Evolutionary conservation across 2,797 vertebrate species (phyloP).

Genomic region (Simalia tracyae): DNA sequence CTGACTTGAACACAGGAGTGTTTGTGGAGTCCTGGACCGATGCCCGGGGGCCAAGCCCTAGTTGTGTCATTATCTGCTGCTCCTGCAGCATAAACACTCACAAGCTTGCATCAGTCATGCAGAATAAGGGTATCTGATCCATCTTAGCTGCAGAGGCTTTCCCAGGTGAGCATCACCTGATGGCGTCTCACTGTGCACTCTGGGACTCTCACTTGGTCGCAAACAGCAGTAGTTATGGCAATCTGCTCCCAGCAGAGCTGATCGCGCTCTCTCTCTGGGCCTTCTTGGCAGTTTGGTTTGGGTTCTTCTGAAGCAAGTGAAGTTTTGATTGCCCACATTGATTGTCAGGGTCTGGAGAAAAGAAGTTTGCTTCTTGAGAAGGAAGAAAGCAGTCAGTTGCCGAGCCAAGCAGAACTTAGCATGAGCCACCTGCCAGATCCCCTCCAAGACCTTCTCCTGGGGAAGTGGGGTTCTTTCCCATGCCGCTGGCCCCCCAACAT

Average conservation of each 20-base stretch:
- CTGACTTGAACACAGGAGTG: not conserved
- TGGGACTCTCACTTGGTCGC: slow-evolving; percentile 15
- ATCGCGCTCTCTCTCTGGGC: not conserved
- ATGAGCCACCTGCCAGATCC: slow-evolving; percentile 37
- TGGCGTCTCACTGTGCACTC: not conserved
- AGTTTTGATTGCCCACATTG: not conserved
- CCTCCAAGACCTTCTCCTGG: not conserved
- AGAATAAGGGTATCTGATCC: not conserved
- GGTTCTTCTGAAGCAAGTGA: not conserved
- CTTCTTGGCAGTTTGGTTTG: not conserved
- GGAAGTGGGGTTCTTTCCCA: slow-evolving; percentile 62
- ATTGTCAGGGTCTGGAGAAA: not conserved
- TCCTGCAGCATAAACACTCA: not conserved
- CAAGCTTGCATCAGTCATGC: not conserved
- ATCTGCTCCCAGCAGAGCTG: slow-evolving; percentile 20
- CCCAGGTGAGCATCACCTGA: slow-evolving; percentile 3
- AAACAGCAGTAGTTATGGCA: slow-evolving; percentile 63
- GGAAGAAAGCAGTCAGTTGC: too few relatives aligned
- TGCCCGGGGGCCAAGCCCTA: not conserved
- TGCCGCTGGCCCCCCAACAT: slow-evolving; percentile 66
- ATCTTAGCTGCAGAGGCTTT: not conserved
- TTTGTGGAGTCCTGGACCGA: not conserved
- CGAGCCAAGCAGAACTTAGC: not conserved
- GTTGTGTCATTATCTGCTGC: not conserved
- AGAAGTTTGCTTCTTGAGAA: too few relatives aligned